phyloP scores from a whole-genome alignment of 2,113 vertebrate species.

The Tonatia bakeri region DNA sequence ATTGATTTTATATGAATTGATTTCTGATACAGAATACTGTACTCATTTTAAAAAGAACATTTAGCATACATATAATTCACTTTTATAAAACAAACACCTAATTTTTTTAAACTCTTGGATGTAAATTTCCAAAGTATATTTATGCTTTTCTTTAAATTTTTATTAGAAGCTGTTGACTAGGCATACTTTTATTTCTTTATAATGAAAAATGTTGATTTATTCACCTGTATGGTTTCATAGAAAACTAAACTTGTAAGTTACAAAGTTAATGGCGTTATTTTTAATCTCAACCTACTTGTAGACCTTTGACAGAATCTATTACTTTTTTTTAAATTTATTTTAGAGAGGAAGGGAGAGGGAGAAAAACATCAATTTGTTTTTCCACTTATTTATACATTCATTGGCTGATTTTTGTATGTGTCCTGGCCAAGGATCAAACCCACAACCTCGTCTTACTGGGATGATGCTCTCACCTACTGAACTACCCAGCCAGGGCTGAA shows the following conservation, averaged over 20 bases:
- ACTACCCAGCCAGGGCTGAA: not conserved
- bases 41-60: not conserved
- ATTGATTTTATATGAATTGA: conserved; percentile 23
- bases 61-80: not conserved
- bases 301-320: not conserved
- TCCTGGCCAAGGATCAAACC: too few relatives aligned
- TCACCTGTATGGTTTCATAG: not conserved
- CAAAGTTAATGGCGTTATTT: conserved; percentile 2
- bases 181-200: conserved; percentile 14
- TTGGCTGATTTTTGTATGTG: too few relatives aligned
- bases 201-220: conserved; percentile 10
- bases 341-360: too few relatives aligned
- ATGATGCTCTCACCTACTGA: too few relatives aligned
- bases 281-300: conserved; percentile 13
- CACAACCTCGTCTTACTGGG: too few relatives aligned
- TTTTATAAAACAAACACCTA: not conserved
- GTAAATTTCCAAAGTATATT: not conserved
- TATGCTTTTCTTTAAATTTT: conserved; percentile 18
- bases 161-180: not conserved
- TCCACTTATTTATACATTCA: too few relatives aligned
- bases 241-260: conserved; percentile 7
- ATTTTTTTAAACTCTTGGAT: not conserved
- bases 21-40: not conserved
- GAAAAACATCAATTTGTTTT: too few relatives aligned
- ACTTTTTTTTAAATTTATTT: too few relatives aligned